Percentiles rank a stretch among this genome's conserved stretches.
phyloP scores from a whole-genome alignment of 2,888 invertebrate genomes.

The Heliconius cydno region DNA sequence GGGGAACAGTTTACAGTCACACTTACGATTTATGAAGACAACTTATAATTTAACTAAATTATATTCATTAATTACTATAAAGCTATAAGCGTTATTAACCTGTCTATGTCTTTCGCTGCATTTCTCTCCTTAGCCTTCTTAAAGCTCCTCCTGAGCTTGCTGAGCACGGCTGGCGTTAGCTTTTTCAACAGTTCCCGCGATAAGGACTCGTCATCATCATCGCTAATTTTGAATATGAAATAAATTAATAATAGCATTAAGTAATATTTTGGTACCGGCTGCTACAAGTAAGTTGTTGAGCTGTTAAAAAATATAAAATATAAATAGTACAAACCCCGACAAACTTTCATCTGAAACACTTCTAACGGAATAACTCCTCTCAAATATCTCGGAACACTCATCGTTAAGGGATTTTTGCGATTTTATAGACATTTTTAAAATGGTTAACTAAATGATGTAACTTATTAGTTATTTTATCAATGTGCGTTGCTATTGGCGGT shows the following conservation, averaged over 20 bases:
- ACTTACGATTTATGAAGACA: too few relatives aligned
- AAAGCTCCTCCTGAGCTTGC: conserved; percentile 68
- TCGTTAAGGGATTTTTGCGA: conserved; percentile 72
- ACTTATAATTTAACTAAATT: not conserved
- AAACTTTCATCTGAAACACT: conserved; percentile 72
- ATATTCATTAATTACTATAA: not conserved
- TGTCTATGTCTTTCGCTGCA: conserved; percentile 62
- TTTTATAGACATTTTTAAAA: conserved; percentile 71
- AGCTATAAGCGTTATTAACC: conserved; percentile 50
- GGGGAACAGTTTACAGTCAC: too few relatives aligned
- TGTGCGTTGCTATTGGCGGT: not conserved
- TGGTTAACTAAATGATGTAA: not conserved
- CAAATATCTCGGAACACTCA: conserved; percentile 72
- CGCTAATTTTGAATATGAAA: conserved; percentile 41
- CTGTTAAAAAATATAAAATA: too few relatives aligned
- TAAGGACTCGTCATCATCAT: conserved; percentile 65
- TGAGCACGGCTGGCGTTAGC: conserved; percentile 69
- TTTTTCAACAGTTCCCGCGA: conserved; percentile 67
- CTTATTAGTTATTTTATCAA: conserved; percentile 31
- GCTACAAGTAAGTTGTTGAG: too few relatives aligned
- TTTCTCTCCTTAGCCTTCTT: conserved; percentile 60
- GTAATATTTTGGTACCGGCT: too few relatives aligned
- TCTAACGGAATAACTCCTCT: conserved; percentile 68
- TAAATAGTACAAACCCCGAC: conserved; percentile 58
- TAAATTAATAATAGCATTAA: too few relatives aligned